A percentile compares a stretch with the other conserved stretches of the same genome.
These are phyloP conservation scores for Ecliptopera silaceata DNA, from an alignment of 2,888 invertebrate species.

Conservation along the genomic window DNA sequence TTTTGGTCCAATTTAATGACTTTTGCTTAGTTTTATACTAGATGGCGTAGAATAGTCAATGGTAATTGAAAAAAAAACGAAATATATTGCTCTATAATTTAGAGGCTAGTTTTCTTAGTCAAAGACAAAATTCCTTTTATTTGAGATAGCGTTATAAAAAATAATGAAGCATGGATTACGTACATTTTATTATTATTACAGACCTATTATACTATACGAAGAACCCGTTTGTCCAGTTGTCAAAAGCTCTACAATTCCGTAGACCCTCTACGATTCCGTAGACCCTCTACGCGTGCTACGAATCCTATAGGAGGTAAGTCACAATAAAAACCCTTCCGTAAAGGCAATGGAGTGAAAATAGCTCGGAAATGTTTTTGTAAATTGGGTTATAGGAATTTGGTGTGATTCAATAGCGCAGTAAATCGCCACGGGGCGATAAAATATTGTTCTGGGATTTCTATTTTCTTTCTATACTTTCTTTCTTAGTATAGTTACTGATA, in stretches of 20 bases:
- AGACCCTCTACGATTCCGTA: conserved; percentile 19
- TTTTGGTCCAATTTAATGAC: too few species aligned
- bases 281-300: conserved; percentile 32
- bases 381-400: conserved; percentile 12
- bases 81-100: too few species aligned
- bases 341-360: conserved; percentile 19
- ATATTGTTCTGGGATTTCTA: conserved; percentile 8
- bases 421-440: conserved; percentile 5
- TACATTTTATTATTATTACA: too few species aligned
- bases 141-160: too few species aligned
- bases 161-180: too few species aligned
- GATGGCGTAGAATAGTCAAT: too few species aligned
- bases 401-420: conserved; percentile 16
- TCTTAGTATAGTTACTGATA: too few species aligned
- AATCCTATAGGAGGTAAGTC: conserved; percentile 18
- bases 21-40: too few species aligned
- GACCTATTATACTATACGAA: too few species aligned
- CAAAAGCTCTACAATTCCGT: conserved; percentile 12
- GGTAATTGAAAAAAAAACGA: too few species aligned
- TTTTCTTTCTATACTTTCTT: not conserved
- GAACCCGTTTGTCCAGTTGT: conserved; percentile 4
- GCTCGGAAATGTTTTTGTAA: conserved; percentile 15
- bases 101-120: too few species aligned
- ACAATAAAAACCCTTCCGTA: conserved; percentile 12
- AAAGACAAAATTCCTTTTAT: too few species aligned